These are phyloP conservation scores for Grammomys dolichurus DNA, from an alignment of 2,113 vertebrate genomes.

Conservation along the genomic window DNA sequence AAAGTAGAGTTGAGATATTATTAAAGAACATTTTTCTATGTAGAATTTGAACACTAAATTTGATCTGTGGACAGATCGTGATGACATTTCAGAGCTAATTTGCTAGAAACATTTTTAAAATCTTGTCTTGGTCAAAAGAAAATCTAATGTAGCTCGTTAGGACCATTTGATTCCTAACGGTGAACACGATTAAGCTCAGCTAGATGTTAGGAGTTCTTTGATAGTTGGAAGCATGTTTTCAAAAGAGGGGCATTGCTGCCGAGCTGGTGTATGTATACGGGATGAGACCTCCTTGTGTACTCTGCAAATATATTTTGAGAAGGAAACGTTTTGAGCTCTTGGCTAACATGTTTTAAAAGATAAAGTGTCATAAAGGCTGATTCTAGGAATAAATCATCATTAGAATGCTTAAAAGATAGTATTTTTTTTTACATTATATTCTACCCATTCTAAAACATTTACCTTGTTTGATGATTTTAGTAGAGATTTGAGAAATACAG, in stretches of 20 bases:
- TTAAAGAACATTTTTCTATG: conserved; percentile 35
- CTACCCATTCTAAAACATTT: neutral
- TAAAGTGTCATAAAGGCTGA: conserved; percentile 4
- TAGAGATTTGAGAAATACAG: neutral
- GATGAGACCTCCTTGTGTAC: neutral
- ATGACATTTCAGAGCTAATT: conserved; percentile 8
- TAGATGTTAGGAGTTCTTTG: conserved; percentile 46
- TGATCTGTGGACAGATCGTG: neutral
- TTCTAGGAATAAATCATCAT: neutral
- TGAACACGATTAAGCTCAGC: conserved; percentile 31
- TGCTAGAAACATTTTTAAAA: conserved; percentile 23
- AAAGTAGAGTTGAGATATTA: conserved; percentile 26
- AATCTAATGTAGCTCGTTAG: conserved; percentile 34
- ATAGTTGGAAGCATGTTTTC: conserved; percentile 26
- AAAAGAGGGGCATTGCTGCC: conserved; percentile 8
- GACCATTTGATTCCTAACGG: conserved; percentile 26
- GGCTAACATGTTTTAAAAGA: conserved; percentile 47
- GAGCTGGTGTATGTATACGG: neutral
- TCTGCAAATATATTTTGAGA: conserved; percentile 12
- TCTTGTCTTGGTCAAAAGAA: conserved; percentile 32
- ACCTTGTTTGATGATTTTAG: conserved; percentile 39
- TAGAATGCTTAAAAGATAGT: conserved; percentile 20
- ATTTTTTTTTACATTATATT: neutral
- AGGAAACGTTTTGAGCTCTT: neutral
- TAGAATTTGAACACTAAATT: conserved; percentile 20